Base-by-base conservation (phyloP, 2,113 vertebrate genomes). In the Mesocricetus auratus region DNA sequence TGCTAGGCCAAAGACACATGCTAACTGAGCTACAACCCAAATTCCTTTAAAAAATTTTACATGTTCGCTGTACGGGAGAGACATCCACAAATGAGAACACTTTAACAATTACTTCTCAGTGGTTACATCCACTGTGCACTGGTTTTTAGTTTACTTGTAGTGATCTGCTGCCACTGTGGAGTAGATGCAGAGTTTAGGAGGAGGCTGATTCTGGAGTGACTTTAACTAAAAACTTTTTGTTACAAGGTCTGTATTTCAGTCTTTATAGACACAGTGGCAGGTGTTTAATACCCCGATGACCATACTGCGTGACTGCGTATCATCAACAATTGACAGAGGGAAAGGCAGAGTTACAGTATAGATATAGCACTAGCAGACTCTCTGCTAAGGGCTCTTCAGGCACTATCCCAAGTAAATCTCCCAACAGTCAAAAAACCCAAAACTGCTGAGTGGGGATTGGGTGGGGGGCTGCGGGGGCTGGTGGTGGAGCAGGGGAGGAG, bases 331-430 rank as follows among this genome's bases (percentile, higher is more conserved):
- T 31, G n/a, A 58, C 36, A 74, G 77, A 33, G 11, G 62, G 26
- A 94, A 47, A 62, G n/a, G 13, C 42, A 94, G 33, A 56, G 7
- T 29, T 58, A 16, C 7, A 56, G 33, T 6, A 62, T 13, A n/a
- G n/a, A n/a, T n/a, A n/a, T n/a, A n/a, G n/a, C n/a, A n/a, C n/a
- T n/a, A n/a, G n/a, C n/a, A n/a, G n/a, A 33, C 1, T 60, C 36
- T 86, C 21, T 74, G 8, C 26, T 90, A 73, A 82, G 69, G 53
- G 19, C 58, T 81, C 82, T 77, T 39, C 0, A 66, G 56, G 29
- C 0, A 91, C 68, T 93, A 75, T 91, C 36, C 10, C 60, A 83
- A 33, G 66, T 88, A 64, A 97, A 24, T 93, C 3, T 83, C 22
- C 4, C 53, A 10, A 31, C 1, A 77, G 22, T 90, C 15, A 71